phyloP scores from a whole-genome alignment of 2,888 invertebrate species.

The Habroteleia sp. region DNA sequence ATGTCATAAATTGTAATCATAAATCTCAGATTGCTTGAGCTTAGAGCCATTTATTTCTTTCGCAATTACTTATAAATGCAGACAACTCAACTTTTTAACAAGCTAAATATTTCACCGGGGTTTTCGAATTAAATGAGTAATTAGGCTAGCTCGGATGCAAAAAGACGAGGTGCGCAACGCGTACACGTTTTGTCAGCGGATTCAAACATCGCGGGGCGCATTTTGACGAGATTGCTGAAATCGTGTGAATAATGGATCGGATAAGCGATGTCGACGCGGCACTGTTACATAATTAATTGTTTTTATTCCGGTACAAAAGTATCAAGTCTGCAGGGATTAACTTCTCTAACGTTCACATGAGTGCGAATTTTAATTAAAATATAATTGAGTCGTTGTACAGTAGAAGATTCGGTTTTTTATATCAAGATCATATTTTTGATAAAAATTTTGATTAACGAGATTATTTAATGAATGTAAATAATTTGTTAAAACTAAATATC shows the following conservation, averaged over 20 bases:
- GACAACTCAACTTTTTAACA: constrained; percentile 5
- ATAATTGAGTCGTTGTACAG: constrained; percentile 71
- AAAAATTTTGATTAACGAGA: too few relatives aligned
- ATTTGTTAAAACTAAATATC: too few relatives aligned
- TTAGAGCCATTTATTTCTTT: not conserved
- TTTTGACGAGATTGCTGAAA: constrained; percentile 27
- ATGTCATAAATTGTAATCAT: constrained; percentile 23
- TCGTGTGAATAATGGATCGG: constrained; percentile 31
- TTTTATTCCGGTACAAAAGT: constrained; percentile 76
- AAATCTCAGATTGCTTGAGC: constrained; percentile 7
- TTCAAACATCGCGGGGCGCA: constrained; percentile 3
- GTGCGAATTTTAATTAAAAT: constrained; percentile 76
- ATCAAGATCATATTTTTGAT: not conserved
- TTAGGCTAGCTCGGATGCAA: constrained; percentile 33
- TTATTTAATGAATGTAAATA: too few relatives aligned
- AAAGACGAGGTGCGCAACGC: constrained; percentile 11
- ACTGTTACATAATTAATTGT: constrained; percentile 73
- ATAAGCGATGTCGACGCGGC: constrained; percentile 41
- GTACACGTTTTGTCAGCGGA: constrained; percentile 21
- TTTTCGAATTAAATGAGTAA: constrained; percentile 52
- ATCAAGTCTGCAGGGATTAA: constrained; percentile 74
- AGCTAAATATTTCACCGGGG: constrained; percentile 34
- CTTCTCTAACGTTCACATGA: constrained; percentile 75
- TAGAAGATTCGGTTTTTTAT: constrained; percentile 64
- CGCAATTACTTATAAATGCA: not conserved